Base-by-base conservation (phyloP, 1,140 invertebrate genomes). In the Drosophila oshimai region DNA sequence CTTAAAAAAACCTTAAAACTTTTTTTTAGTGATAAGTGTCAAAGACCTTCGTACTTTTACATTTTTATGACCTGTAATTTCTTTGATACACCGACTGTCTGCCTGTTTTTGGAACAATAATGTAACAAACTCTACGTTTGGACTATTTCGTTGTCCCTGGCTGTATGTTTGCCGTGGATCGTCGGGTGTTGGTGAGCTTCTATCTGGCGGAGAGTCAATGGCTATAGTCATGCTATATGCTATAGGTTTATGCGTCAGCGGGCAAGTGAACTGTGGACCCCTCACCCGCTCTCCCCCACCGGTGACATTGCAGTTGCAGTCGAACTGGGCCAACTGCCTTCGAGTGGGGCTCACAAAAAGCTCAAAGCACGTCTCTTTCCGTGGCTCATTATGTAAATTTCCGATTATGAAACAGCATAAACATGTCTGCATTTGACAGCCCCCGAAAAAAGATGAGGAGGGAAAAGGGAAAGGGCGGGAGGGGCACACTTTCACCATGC, bases 321-420 rank as follows among this genome's bases (percentile, higher is more conserved):
- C 54, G n/a, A 62, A 61, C 39, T 71, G 67, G 62, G 62, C 33
- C 62, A 67, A 67, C 60, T 50, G 26, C 29, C 46, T 44, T 46
- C 65, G 36, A 58, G 24, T 44, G 41, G 41, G 55, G 45, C 29
- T 36, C 45, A 33, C 42, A 54, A 29, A 50, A 31, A 33, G 18
- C 26, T 12, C 41, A 9, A 22, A 46, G 41, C 53, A 57, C 41
- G 53, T 57, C 41, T 26, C 22, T 18, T 44, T 31, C 55, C 45
- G 51, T 34, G 72, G 36, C 31, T 70, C 46, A 74, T 75, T 75
- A 89, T 86, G 80, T 84, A 79, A 86, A 84, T 79, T 86, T 83
- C 74, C 70, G 80, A 84, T 84, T 84, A 84, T 84, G 80, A 84
- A 84, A 84, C 71, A 67, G 61, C 80, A 80, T 75, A 67, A 84